A percentile compares a stretch with the other conserved stretches of the same genome.
These are phyloP conservation scores for Drosophila eugracilis DNA, from an alignment of 1,140 invertebrate species.

Conservation along the genomic window DNA sequence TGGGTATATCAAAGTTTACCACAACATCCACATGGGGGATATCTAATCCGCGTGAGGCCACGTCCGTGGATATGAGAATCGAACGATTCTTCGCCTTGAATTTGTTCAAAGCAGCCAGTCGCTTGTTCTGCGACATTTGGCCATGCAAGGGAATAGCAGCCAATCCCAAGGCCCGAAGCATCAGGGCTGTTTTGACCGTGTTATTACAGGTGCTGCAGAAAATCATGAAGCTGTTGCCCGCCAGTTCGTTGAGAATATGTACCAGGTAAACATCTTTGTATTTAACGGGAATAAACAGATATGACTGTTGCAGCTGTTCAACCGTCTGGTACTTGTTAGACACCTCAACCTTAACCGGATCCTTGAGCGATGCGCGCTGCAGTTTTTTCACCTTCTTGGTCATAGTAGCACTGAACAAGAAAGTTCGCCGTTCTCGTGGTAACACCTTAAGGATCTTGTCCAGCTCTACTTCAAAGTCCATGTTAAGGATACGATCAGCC, in stretches of 20 bases:
- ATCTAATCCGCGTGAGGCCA: conserved; percentile 98
- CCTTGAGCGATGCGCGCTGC: conserved; percentile 95
- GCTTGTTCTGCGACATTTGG: conserved; percentile 98
- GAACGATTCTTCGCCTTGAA: conserved; percentile 95
- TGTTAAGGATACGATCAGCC: conserved; percentile 97
- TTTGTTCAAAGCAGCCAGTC: conserved; percentile 95
- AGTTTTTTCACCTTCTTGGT: conserved; percentile 99
- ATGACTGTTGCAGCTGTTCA: conserved; percentile 97
- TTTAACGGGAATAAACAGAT: conserved; percentile 98
- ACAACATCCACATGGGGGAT: conserved; percentile 99
- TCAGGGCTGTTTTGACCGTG: conserved; percentile 94
- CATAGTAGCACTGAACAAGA: conserved; percentile 98
- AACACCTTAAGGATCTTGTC: conserved; percentile 98
- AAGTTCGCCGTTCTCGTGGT: conserved; percentile 94
- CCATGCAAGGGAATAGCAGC: conserved; percentile 98
- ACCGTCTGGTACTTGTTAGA: conserved; percentile 99
- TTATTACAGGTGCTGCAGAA: conserved; percentile 98
- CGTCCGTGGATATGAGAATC: conserved; percentile 98
- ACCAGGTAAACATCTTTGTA: conserved; percentile 99
- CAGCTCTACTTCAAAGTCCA: conserved; percentile 98
- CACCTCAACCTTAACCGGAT: conserved; percentile 98
- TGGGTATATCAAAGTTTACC: conserved; percentile 98
- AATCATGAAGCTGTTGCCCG: conserved; percentile 98
- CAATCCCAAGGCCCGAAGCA: conserved; percentile 95
- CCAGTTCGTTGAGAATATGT: conserved; percentile 97